Base-by-base conservation (phyloP, 2,888 invertebrate genomes). In the Cephalotes varians region DNA sequence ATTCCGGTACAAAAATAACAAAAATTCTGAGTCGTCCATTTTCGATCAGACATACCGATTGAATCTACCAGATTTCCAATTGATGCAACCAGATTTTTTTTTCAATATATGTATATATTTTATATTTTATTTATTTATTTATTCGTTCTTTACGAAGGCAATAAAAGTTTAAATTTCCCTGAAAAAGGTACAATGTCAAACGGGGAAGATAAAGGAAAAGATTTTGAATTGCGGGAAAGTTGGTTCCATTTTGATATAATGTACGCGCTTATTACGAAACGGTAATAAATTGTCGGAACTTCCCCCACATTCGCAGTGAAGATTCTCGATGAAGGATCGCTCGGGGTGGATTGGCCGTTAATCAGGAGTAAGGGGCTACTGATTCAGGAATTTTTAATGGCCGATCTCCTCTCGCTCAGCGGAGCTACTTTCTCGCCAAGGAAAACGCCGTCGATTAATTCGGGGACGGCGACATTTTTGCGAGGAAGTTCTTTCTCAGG, bases 351-450 rank as follows among this genome's bases (percentile, higher is more conserved):
- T 85, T 84, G 90, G 85, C 87, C 92, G 91, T 92, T 92, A 91
- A 92, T 91, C 91, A 91, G 86, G 62, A 80, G 76, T 74, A 72
- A 88, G 90, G 79, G 87, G 83, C 85, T 81, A 88, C 85, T 86
- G 91, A 92, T 90, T 91, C 87, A 85, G 84, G 90, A 90, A 92
- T 93, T 92, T 93, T 91, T 90, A 93, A 93, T 92, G 90, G 90
- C 83, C 83, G 87, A 87, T 88, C 88, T 83, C 73, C 64, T 51
- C 49, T 40, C 58, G 58, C 34, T 18, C 40, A 18, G 0, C 18
- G 0, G 9, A 40, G 18, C 28, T 28, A 58, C 84, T 82, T 84
- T 81, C 79, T 49, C 80, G 21, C 58, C 67, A 44, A 31, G 79
- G 84, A 85, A 81, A 82, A 79, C 80, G 88, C 80, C 87, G 88